phyloP scores from a whole-genome alignment of 2,888 invertebrate species.

The Dysmachus trigonus region DNA sequence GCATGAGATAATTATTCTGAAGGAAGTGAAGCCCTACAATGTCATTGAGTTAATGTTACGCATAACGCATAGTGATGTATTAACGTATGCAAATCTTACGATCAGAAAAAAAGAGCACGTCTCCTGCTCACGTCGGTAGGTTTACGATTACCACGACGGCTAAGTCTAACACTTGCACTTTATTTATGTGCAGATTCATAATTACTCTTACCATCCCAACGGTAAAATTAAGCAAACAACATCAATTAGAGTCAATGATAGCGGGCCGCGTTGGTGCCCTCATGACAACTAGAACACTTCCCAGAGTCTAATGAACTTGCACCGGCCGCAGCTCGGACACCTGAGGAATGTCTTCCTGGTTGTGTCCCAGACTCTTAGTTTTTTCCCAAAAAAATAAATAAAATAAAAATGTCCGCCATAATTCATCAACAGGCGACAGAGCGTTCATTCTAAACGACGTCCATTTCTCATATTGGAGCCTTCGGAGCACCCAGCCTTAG shows the following conservation, averaged over 20 bases:
- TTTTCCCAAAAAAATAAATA: too few relatives aligned
- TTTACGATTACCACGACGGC: neutral
- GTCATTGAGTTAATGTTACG: neutral
- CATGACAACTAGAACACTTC: conserved; percentile 3
- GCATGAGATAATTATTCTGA: neutral
- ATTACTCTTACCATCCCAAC: conserved; percentile 23
- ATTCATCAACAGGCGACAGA: conserved; percentile 37
- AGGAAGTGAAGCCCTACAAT: neutral
- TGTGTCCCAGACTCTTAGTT: neutral
- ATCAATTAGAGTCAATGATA: conserved; percentile 38
- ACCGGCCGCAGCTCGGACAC: neutral
- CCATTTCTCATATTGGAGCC: conserved; percentile 29
- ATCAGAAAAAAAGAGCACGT: neutral
- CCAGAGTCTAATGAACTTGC: conserved; percentile 33
- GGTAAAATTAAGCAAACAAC: conserved; percentile 40
- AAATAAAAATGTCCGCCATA: conserved; percentile 27
- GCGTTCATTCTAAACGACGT: neutral
- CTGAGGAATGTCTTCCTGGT: conserved; percentile 22
- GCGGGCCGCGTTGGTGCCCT: neutral
- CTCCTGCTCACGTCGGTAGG: neutral
- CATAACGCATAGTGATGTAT: neutral
- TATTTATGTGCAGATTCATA: conserved; percentile 21
- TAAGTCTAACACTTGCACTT: conserved; percentile 9
- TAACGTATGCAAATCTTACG: neutral
- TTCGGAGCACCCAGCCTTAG: neutral